These are phyloP conservation scores for Sander vitreus DNA, from an alignment of 2,113 vertebrate genomes.

Conservation along the genomic window DNA sequence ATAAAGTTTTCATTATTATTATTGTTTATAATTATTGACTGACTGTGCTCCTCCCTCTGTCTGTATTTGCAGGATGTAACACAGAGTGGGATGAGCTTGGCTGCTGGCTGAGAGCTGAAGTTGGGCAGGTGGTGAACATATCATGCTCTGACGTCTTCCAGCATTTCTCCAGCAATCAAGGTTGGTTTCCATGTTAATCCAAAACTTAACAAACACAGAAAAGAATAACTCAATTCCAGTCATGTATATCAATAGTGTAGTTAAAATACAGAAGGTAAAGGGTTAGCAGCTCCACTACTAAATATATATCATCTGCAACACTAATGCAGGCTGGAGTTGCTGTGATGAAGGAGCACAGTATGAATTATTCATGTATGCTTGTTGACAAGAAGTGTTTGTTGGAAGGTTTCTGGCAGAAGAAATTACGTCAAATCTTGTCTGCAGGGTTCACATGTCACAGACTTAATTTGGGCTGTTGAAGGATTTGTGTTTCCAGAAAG, in stretches of 20 bases:
- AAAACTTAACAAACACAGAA: background rate
- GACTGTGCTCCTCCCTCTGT: background rate
- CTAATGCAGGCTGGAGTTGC: conserved; percentile 28
- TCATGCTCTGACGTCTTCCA: conserved; percentile 83
- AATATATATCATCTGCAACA: conserved; percentile 18
- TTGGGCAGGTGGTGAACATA: conserved; percentile 81
- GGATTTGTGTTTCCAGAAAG: conserved; percentile 2
- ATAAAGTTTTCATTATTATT: background rate
- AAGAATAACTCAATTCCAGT: background rate
- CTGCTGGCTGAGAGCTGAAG: conserved; percentile 82
- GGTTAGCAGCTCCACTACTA: background rate
- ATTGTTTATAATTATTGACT: background rate
- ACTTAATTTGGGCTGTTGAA: conserved; percentile 2
- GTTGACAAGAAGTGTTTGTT: conserved; percentile 31
- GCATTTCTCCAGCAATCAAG: conserved; percentile 83
- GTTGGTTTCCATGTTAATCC: conserved; percentile 53
- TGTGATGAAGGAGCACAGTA: conserved; percentile 24
- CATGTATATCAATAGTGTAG: background rate
- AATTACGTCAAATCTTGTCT: conserved; percentile 33
- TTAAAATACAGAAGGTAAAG: background rate
- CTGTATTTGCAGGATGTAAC: conserved; percentile 73
- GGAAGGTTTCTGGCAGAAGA: conserved; percentile 45
- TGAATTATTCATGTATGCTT: conserved; percentile 68
- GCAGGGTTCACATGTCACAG: conserved; percentile 14
- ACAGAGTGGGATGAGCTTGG: conserved; percentile 84